Percentiles rank a stretch among this genome's conserved stretches.
phyloP scores from a whole-genome alignment of 2,888 invertebrate species.

The Eulithis prunata region DNA sequence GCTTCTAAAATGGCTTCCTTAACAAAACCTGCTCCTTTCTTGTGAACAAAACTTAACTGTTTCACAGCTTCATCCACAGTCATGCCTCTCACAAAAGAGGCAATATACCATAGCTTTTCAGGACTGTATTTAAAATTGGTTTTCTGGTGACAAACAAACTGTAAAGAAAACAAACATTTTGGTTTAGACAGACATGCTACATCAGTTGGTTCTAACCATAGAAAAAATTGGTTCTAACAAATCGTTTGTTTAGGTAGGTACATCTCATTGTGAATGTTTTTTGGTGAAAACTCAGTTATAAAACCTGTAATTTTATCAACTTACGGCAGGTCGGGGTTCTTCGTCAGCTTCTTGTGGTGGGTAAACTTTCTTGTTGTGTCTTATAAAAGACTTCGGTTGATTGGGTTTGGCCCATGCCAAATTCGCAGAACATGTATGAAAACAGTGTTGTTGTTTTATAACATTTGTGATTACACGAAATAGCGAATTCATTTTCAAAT shows the following conservation, averaged over 20 bases:
- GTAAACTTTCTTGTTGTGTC: slow-evolving; percentile 90
- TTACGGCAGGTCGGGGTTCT: slow-evolving; percentile 92
- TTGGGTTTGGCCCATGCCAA: slow-evolving; percentile 69
- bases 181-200: too few species aligned
- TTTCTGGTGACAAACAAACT: slow-evolving; percentile 95
- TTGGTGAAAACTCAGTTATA: too few species aligned
- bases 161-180: slow-evolving; percentile 54
- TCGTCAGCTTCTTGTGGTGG: slow-evolving; percentile 91
- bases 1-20: slow-evolving; percentile 94
- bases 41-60: slow-evolving; percentile 92
- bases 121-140: slow-evolving; percentile 95
- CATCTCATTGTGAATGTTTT: too few species aligned
- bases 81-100: slow-evolving; percentile 94
- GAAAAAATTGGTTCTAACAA: too few species aligned
- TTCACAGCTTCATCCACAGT: slow-evolving; percentile 96
- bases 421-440: slow-evolving; percentile 61
- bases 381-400: slow-evolving; percentile 84
- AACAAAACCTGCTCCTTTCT: slow-evolving; percentile 90
- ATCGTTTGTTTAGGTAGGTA: too few species aligned
- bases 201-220: too few species aligned
- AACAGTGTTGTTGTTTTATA: slow-evolving; percentile 40
- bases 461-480: slow-evolving; percentile 19
- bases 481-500: slow-evolving; percentile 47
- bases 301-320: slow-evolving; percentile 49
- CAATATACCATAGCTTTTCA: slow-evolving; percentile 97